phyloP scores from a whole-genome alignment of 2,797 vertebrate genomes.

The Pogonophryne albipinna region DNA sequence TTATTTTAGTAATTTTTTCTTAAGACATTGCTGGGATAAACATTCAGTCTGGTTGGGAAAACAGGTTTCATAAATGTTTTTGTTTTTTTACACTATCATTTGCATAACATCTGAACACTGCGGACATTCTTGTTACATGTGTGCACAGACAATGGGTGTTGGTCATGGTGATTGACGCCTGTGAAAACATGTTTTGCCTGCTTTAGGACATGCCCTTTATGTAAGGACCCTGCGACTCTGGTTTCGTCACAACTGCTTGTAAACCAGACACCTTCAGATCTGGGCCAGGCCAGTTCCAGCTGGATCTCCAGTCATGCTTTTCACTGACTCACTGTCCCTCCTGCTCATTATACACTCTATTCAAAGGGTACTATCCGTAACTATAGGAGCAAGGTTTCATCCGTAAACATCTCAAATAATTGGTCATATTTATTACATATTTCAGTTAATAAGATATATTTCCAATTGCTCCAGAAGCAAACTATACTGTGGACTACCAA shows the following conservation, averaged over 20 bases:
- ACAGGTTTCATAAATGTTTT: neutral
- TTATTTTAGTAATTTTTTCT: neutral
- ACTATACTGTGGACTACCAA: neutral
- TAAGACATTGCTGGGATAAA: neutral
- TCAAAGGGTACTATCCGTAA: neutral
- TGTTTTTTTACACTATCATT: neutral
- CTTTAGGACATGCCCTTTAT: constrained; percentile 41
- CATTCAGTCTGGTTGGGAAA: neutral
- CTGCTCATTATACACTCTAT: neutral
- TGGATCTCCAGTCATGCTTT: constrained; percentile 43
- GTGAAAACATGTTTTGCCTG: constrained; percentile 34
- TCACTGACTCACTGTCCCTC: constrained; percentile 9
- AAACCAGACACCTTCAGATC: constrained; percentile 63
- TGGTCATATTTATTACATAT: neutral
- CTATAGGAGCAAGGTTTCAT: neutral
- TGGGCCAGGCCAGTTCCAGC: constrained; percentile 65
- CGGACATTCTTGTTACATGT: constrained; percentile 7
- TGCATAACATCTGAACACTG: neutral
- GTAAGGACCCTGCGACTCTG: constrained; percentile 24
- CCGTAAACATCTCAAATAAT: neutral
- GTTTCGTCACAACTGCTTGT: constrained; percentile 58
- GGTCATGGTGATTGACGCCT: constrained; percentile 7
- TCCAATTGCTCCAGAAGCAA: neutral
- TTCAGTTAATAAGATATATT: neutral
- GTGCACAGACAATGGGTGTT: neutral